Conservation (phyloP, 2,113 vertebrate species). For the Cyphomyrus plagiostoma region DNA sequence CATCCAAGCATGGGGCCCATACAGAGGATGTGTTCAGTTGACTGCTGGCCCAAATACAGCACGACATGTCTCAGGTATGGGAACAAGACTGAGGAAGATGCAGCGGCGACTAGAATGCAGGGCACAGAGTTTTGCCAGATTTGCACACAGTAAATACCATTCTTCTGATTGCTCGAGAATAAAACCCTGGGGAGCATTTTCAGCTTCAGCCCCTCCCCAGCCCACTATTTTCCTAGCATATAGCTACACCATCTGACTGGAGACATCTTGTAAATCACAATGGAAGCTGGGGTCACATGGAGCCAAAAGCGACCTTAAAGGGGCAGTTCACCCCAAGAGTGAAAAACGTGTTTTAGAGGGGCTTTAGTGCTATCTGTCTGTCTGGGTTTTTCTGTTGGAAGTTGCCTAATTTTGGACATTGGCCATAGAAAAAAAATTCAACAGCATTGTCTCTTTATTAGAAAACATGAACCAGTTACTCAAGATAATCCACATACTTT, state of each 20-base stretch:
- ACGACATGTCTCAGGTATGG: not conserved
- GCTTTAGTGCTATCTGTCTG: not conserved
- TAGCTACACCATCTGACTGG: not conserved
- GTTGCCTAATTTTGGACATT: too few relatives aligned
- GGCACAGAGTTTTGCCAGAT: slow-evolving; percentile 39
- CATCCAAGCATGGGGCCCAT: not conserved
- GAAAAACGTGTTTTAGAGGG: not conserved
- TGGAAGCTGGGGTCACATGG: not conserved
- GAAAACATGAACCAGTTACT: too few relatives aligned
- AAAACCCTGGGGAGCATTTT: slow-evolving; percentile 16
- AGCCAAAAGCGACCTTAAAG: not conserved
- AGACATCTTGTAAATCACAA: not conserved
- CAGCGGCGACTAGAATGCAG: slow-evolving; percentile 28
- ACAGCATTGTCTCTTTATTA: too few relatives aligned
- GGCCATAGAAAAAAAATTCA: too few relatives aligned
- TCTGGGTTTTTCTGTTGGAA: too few relatives aligned
- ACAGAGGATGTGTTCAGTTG: not conserved
- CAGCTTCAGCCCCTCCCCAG: slow-evolving; percentile 11
- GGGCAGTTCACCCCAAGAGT: not conserved
- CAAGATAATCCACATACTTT: too few relatives aligned
- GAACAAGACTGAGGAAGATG: not conserved
- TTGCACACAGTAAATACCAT: slow-evolving; percentile 34
- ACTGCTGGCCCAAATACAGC: not conserved
- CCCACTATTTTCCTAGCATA: not conserved
- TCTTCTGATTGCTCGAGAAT: slow-evolving; percentile 25